A percentile compares a stretch with the other conserved stretches of the same genome.
Evolutionary conservation across 1,140 invertebrate genomes (phyloP).

Genomic region (Drosophila truncata): DNA sequence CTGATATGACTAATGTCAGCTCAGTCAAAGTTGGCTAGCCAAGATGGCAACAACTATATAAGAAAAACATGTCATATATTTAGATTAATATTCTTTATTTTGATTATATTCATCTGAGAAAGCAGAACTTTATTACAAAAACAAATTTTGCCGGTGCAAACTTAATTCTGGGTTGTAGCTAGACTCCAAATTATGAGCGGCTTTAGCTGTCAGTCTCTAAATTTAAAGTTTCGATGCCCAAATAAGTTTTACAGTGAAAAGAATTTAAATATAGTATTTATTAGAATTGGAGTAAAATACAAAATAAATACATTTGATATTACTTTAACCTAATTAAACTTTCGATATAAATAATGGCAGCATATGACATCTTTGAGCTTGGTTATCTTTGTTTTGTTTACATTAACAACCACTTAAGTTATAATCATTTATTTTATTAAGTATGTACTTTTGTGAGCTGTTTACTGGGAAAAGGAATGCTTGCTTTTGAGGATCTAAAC

Average conservation of each 20-base stretch:
- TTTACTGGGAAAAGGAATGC: neutral
- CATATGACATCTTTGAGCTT: neutral
- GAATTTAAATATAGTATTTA: neutral
- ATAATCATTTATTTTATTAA: neutral
- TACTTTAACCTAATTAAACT: neutral
- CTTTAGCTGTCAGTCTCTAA: neutral
- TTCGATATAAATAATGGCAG: no score
- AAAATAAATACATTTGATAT: neutral
- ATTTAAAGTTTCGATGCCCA: neutral
- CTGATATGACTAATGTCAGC: conserved; percentile 1
- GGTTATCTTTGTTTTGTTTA: neutral
- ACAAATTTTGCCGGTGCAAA: neutral
- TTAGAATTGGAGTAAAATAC: neutral
- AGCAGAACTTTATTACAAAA: neutral
- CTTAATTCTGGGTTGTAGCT: neutral
- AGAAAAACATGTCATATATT: conserved; percentile 1
- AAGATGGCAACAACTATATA: neutral
- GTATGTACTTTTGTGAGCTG: neutral
- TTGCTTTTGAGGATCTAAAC: neutral
- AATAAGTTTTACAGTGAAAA: neutral
- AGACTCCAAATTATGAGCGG: neutral
- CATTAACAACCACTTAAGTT: neutral
- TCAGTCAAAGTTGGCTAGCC: neutral
- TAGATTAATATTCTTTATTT: neutral
- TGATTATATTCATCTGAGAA: neutral